Evolutionary conservation across 2,888 invertebrate genomes (phyloP).

Genomic region (Opisthograptis luteolata): DNA sequence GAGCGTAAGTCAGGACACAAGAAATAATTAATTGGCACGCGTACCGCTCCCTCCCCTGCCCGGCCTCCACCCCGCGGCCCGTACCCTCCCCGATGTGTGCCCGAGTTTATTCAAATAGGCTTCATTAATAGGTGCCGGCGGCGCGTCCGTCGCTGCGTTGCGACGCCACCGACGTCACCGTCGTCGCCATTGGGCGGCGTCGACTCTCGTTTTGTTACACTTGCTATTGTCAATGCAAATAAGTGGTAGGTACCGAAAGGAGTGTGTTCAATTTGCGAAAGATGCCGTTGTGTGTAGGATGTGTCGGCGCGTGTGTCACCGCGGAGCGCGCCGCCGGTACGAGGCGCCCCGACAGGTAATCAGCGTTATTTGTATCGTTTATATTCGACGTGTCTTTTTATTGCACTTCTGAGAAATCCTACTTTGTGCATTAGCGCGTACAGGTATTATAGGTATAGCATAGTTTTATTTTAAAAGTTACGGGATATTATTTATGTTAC

Average conservation of each 20-base stretch:
- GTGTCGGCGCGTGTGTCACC: not conserved
- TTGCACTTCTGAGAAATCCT: not conserved
- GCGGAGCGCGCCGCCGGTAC: not conserved
- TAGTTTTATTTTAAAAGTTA: too few relatives aligned
- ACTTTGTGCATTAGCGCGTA: not conserved
- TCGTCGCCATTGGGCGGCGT: slow-evolving; percentile 48
- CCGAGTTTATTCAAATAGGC: slow-evolving; percentile 59
- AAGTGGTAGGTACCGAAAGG: too few relatives aligned
- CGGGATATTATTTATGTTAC: too few relatives aligned
- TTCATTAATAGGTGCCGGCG: slow-evolving; percentile 50
- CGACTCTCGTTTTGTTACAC: slow-evolving; percentile 7
- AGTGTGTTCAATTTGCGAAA: too few relatives aligned
- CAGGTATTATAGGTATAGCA: too few relatives aligned
- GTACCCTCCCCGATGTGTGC: slow-evolving; percentile 28
- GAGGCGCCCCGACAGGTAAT: not conserved
- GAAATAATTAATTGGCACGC: slow-evolving; percentile 68
- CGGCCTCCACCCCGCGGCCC: slow-evolving; percentile 1
- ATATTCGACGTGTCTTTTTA: not conserved
- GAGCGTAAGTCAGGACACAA: slow-evolving; percentile 69
- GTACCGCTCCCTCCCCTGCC: slow-evolving; percentile 27
- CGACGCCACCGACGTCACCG: not conserved
- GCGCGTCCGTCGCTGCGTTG: not conserved
- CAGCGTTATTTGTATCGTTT: not conserved
- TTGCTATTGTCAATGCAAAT: slow-evolving; percentile 3
- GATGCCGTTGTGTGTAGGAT: not conserved